phyloP scores from a whole-genome alignment of 2,888 invertebrate genomes.

The Ischnus inquisitorius region DNA sequence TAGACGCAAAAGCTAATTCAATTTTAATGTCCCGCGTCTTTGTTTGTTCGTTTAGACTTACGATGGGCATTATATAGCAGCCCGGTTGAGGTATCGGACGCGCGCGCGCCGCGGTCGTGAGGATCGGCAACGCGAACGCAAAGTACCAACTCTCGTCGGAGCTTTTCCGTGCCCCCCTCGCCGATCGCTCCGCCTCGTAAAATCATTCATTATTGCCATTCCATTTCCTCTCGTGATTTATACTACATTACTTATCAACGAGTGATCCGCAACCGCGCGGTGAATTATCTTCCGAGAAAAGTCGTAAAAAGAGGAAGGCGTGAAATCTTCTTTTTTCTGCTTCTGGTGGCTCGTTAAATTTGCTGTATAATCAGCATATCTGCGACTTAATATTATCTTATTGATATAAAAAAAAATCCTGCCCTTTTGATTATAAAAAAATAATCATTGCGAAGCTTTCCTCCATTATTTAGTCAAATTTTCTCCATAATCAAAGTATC shows the following conservation, averaged over 20 bases:
- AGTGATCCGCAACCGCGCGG: neutral
- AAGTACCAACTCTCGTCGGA: conserved; percentile 1
- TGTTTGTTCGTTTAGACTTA: conserved; percentile 58
- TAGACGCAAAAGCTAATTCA: conserved; percentile 64
- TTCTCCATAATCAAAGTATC: too few relatives aligned
- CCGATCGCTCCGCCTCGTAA: conserved; percentile 54
- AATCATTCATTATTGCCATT: conserved; percentile 57
- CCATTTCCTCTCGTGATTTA: conserved; percentile 44
- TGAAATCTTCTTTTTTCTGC: neutral
- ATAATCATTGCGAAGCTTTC: too few relatives aligned
- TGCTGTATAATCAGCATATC: neutral
- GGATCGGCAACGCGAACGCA: neutral
- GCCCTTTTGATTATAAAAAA: too few relatives aligned
- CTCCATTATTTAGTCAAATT: too few relatives aligned
- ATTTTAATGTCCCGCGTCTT: conserved; percentile 64
- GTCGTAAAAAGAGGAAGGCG: neutral
- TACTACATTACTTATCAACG: conserved; percentile 47
- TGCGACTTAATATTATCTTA: conserved; percentile 5
- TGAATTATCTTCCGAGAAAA: neutral
- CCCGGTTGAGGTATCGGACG: conserved; percentile 48
- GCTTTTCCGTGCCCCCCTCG: neutral
- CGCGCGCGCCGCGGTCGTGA: neutral
- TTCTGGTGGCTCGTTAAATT: neutral
- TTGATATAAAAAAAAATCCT: too few relatives aligned
- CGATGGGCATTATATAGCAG: conserved; percentile 64